phyloP scores from a whole-genome alignment of 2,888 invertebrate species.

The Pristionchus arcanus region DNA sequence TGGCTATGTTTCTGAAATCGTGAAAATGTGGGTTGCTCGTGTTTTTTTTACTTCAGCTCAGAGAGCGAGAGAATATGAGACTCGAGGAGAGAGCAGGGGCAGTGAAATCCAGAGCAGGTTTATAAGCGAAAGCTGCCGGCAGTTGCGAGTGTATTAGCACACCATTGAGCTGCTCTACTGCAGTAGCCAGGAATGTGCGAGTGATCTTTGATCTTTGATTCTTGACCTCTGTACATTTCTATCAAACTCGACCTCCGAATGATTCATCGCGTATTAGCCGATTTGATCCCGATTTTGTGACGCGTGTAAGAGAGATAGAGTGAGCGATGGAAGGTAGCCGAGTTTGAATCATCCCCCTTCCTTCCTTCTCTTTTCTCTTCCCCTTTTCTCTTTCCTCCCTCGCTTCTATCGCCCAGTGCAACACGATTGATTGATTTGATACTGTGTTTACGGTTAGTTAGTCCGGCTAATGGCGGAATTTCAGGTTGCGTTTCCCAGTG shows the following conservation, averaged over 20 bases:
- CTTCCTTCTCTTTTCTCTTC: slow-evolving; percentile 42
- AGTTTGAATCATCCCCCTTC: slow-evolving; percentile 33
- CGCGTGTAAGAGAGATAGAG: not conserved
- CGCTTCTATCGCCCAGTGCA: slow-evolving; percentile 9
- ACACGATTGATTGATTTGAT: slow-evolving; percentile 40
- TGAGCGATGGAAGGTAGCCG: slow-evolving; percentile 24
- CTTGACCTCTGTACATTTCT: not conserved
- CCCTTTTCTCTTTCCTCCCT: not conserved
- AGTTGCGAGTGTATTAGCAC: slow-evolving; percentile 34
- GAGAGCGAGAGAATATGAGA: not conserved
- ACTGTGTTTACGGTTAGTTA: not conserved
- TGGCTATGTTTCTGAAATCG: too few species aligned
- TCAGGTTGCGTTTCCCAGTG: not conserved
- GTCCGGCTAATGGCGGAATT: not conserved
- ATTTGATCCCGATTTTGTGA: slow-evolving; percentile 34
- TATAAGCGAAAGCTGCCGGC: slow-evolving; percentile 30
- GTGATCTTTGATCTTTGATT: not conserved
- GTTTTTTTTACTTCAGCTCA: too few species aligned
- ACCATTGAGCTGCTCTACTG: not conserved
- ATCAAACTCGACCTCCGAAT: not conserved
- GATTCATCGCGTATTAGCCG: slow-evolving; percentile 31
- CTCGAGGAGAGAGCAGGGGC: not conserved
- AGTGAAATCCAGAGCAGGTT: slow-evolving; percentile 1
- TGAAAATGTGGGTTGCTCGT: too few species aligned
- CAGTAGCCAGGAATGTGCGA: not conserved